Percentiles rank a stretch among this genome's conserved stretches.
Conservation (phyloP, 2,113 vertebrate genomes). For the Pogona vitticeps region DNA sequence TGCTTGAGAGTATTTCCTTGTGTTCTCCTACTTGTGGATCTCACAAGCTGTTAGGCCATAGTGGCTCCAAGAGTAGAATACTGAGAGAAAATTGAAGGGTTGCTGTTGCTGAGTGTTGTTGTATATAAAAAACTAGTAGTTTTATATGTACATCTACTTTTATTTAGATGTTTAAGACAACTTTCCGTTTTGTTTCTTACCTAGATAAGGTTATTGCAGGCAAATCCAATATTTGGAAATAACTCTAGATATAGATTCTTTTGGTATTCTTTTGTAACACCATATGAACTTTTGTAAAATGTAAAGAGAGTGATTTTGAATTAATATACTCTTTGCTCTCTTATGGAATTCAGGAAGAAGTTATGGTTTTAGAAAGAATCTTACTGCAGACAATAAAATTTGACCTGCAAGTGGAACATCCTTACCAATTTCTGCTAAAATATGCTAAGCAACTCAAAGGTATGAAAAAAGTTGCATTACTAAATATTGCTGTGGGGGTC, state of each 20-base stretch:
- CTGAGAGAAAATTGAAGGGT: not conserved
- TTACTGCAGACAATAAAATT: conserved; percentile 98
- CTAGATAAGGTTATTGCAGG: conserved; percentile 12
- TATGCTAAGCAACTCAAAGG: conserved; percentile 99
- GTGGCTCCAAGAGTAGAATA: not conserved
- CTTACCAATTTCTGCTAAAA: conserved; percentile 95
- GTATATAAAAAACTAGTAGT: not conserved
- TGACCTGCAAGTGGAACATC: conserved; percentile 97
- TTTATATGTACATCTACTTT: not conserved
- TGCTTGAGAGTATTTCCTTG: not conserved
- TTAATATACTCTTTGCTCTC: conserved; percentile 26
- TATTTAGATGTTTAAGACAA: not conserved
- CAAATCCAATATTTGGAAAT: not conserved
- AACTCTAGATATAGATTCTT: not conserved
- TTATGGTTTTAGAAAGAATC: conserved; percentile 98
- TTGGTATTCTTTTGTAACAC: not conserved
- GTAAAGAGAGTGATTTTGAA: conserved; percentile 17
- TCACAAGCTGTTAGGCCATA: not conserved
- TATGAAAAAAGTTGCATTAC: conserved; percentile 52
- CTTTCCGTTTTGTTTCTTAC: not conserved
- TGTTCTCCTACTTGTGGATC: not conserved
- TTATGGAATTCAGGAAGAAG: conserved; percentile 86
- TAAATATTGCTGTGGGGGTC: not conserved
- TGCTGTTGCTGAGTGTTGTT: not conserved
- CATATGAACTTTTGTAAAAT: conserved; percentile 6